Evolutionary conservation across 2,888 invertebrate species (phyloP), one percentile per base, ranked within the genome.

Genomic region (Lasioglossum calceatum): DNA sequence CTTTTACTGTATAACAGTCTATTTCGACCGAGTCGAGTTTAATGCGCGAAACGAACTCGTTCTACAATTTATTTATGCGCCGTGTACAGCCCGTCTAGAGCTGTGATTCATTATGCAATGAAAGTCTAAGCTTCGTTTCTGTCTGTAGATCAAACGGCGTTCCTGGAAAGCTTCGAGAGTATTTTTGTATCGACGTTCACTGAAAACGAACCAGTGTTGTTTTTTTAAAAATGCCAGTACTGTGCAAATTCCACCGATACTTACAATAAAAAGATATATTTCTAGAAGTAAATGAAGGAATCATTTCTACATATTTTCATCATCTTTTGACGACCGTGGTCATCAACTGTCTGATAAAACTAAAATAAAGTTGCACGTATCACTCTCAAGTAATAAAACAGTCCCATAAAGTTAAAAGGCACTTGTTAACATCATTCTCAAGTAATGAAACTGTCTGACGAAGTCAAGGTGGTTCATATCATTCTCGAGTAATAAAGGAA

Each of bases 1-100:
- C n/a, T n/a, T n/a, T n/a, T n/a, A n/a, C n/a, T n/a, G n/a, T n/a
- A 64, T 76, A 80, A 39, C 50, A 42, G 32, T 72, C 64, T 42
- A 42, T 70, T 23, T 70, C 39, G 39, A 70, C 70, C 70, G 67
- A 8, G 7, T 23, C 70, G 12, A 10, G 39, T 70, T 50, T 54
- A 39, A 32, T 47, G 16, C 39, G 23, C 58, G 58, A 64, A 77
- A 77, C 32, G 16, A 54, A 54, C 54, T n/a, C 39, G 39, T 54
- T 75, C 75, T n/a, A 39, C 16, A 42, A 50, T 16, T n/a, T 23
- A 50, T 74, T 74, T 64, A 16, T 7, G 12, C 42, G 19, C 44
- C 23, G 12, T n/a, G 44, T 44, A 47, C 44, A 47, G 71, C 12
- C n/a, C 47, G n/a, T n/a, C 44, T 8, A 32, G n/a, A 39, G 39